Evolutionary conservation across 2,888 invertebrate species (phyloP).

Genomic region (Ypsolopha scabrella): DNA sequence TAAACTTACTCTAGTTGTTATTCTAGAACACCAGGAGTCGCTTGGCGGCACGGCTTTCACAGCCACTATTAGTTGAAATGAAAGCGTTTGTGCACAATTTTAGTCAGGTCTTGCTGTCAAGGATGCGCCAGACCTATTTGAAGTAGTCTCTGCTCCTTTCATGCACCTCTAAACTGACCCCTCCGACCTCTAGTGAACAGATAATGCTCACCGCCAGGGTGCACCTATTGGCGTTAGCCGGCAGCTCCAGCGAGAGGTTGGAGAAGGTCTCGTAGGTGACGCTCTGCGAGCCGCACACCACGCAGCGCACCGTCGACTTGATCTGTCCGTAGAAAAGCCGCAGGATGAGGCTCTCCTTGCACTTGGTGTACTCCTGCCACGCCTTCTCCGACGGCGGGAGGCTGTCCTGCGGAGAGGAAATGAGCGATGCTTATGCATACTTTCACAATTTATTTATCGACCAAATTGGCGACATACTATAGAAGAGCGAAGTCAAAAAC

Average conservation of each 20-base stretch:
- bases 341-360: slow-evolving; percentile 79
- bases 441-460: background rate
- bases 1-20: no score
- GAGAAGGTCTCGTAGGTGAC: slow-evolving; percentile 90
- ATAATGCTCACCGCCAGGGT: slow-evolving; percentile 64
- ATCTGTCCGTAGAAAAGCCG: slow-evolving; percentile 89
- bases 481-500: no score
- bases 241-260: slow-evolving; percentile 85
- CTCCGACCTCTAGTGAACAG: no score
- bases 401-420: slow-evolving; percentile 33
- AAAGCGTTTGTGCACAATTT: no score
- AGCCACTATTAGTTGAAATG: no score
- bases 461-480: no score
- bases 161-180: no score
- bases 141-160: no score
- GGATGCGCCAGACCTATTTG: no score
- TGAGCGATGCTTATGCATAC: background rate
- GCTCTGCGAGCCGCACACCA: slow-evolving; percentile 79
- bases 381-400: slow-evolving; percentile 65
- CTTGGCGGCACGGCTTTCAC: no score
- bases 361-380: slow-evolving; percentile 79
- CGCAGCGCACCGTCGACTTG: slow-evolving; percentile 83
- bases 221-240: slow-evolving; percentile 73
- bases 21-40: no score
- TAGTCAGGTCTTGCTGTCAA: no score